Evolutionary conservation across 2,797 vertebrate genomes (phyloP).

Genomic region (Molossus alvarezi): DNA sequence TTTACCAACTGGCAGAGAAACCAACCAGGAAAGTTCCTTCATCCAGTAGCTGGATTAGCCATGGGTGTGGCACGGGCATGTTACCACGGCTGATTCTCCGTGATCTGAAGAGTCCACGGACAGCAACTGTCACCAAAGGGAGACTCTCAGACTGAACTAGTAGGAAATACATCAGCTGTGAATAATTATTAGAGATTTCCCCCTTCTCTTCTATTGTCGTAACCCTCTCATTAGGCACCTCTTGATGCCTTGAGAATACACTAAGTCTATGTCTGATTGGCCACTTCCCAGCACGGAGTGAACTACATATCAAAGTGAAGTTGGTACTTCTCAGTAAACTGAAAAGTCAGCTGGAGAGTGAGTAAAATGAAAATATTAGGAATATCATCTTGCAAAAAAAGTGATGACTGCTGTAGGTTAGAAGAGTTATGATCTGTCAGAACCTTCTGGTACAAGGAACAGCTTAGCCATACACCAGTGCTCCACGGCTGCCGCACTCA

Average conservation of each 20-base stretch:
- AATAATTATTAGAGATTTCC: not conserved
- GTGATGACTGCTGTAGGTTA: slow-evolving; percentile 80
- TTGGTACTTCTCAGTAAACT: slow-evolving; percentile 69
- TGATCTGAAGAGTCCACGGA: not conserved
- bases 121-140: not conserved
- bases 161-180: not conserved
- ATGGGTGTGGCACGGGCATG: not conserved
- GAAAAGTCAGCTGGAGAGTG: slow-evolving; percentile 65
- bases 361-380: slow-evolving; percentile 82
- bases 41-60: not conserved
- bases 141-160: not conserved
- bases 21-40: slow-evolving; percentile 24
- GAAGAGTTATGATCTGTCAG: slow-evolving; percentile 85
- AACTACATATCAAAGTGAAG: not conserved
- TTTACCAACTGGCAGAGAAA: slow-evolving; percentile 62
- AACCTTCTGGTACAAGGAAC: slow-evolving; percentile 79
- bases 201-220: slow-evolving; percentile 13
- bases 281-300: not conserved
- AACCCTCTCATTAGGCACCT: not conserved
- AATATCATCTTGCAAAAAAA: slow-evolving; percentile 81
- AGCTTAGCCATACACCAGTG: slow-evolving; percentile 75
- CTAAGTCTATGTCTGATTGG: not conserved
- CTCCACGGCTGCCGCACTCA: slow-evolving; percentile 67
- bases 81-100: not conserved
- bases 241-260: not conserved